Percentiles rank a stretch among this genome's conserved stretches.
Evolutionary conservation across 2,888 invertebrate genomes (phyloP).

Genomic region (Endotricha flammealis): DNA sequence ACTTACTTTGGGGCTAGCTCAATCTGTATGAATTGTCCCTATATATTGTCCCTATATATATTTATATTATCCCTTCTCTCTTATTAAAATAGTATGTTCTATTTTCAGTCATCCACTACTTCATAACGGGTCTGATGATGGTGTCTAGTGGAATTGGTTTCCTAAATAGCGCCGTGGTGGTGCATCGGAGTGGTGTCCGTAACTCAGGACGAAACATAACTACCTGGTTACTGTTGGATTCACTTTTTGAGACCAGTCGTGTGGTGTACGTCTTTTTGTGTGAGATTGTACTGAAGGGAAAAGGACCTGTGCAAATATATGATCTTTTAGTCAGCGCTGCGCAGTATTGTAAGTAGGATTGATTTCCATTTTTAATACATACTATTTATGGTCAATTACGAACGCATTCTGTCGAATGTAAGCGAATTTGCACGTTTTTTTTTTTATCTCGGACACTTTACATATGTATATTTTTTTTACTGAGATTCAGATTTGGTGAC

Average conservation of each 20-base stretch:
- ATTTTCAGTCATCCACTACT: slow-evolving; percentile 59
- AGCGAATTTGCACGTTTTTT: too few relatives aligned
- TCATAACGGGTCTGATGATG: slow-evolving; percentile 55
- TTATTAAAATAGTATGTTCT: too few relatives aligned
- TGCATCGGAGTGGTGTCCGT: slow-evolving; percentile 43
- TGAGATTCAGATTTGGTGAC: too few relatives aligned
- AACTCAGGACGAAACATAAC: slow-evolving; percentile 55
- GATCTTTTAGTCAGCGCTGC: slow-evolving; percentile 57
- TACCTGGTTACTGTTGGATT: slow-evolving; percentile 62
- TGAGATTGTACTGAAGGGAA: slow-evolving; percentile 53
- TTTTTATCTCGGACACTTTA: too few relatives aligned
- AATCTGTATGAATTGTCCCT: too few relatives aligned
- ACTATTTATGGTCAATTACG: too few relatives aligned
- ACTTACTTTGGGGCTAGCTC: too few relatives aligned
- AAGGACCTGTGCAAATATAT: slow-evolving; percentile 50
- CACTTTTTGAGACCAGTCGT: slow-evolving; percentile 61
- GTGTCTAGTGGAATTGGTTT: slow-evolving; percentile 56
- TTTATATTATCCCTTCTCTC: too few relatives aligned
- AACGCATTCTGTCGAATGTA: too few relatives aligned
- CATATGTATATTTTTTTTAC: too few relatives aligned
- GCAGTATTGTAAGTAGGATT: slow-evolving; percentile 55
- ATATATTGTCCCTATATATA: too few relatives aligned
- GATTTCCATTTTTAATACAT: neutral
- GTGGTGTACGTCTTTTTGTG: slow-evolving; percentile 62
- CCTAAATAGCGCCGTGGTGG: slow-evolving; percentile 56